These are phyloP conservation scores for Heteronetta atricapilla DNA, from an alignment of 2,113 vertebrate genomes.

Conservation along the genomic window DNA sequence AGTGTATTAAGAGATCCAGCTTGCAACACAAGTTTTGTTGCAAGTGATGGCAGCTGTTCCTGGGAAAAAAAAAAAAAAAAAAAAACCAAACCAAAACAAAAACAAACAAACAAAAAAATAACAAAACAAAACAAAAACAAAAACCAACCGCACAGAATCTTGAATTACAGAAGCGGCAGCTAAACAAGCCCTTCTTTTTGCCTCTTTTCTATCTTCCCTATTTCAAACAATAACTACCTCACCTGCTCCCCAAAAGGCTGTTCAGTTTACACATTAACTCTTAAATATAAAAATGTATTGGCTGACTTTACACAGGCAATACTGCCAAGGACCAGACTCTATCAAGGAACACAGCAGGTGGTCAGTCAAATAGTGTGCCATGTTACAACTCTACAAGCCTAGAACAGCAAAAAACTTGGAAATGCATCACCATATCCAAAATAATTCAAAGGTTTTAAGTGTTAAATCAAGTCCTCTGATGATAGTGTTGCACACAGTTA, in stretches of 20 bases:
- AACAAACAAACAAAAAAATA: neutral
- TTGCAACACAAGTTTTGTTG: constrained; percentile 14
- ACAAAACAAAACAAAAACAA: neutral
- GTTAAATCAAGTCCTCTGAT: constrained; percentile 33
- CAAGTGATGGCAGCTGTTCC: neutral
- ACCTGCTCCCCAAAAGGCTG: neutral
- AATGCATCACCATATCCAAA: constrained; percentile 55
- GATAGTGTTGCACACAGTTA: constrained; percentile 21
- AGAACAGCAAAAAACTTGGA: constrained; percentile 52
- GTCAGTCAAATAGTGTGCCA: constrained; percentile 26
- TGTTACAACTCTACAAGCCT: constrained; percentile 47
- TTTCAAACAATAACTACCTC: neutral
- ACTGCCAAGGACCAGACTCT: constrained; percentile 20
- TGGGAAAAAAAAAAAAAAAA: neutral
- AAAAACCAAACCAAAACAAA: neutral
- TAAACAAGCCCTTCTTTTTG: neutral
- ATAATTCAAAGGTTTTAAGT: constrained; percentile 10
- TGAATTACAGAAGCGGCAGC: constrained; percentile 1
- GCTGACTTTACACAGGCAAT: constrained; percentile 18
- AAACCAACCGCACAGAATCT: neutral
- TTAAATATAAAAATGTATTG: neutral
- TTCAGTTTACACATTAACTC: neutral
- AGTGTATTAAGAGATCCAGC: neutral
- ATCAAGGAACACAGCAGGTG: neutral
- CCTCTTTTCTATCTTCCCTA: neutral